A percentile compares a stretch with the other conserved stretches of the same genome.
Evolutionary conservation across 2,888 invertebrate species (phyloP).

Genomic region (Cataglyphis livida): DNA sequence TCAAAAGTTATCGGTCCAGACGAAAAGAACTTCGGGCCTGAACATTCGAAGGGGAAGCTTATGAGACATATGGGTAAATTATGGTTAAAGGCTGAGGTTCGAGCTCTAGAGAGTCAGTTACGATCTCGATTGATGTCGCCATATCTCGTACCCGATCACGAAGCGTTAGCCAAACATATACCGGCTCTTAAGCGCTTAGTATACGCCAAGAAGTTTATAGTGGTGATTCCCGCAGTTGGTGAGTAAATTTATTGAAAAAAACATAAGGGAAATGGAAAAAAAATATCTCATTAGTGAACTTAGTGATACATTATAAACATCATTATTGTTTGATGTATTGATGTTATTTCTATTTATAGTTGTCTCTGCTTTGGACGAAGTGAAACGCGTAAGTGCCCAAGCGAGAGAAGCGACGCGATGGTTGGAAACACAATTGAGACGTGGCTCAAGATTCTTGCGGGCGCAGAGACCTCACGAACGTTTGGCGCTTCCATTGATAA

Average conservation of each 20-base stretch:
- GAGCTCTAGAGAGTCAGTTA: conserved; percentile 92
- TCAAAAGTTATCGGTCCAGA: conserved; percentile 28
- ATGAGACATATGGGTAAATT: conserved; percentile 95
- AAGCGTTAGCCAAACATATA: conserved; percentile 92
- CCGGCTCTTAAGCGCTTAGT: conserved; percentile 93
- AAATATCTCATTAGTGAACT: background rate
- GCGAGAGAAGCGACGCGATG: conserved; percentile 97
- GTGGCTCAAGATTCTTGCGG: conserved; percentile 94
- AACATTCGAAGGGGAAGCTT: conserved; percentile 87
- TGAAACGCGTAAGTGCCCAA: conserved; percentile 93
- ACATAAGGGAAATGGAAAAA: background rate
- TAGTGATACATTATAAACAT: background rate
- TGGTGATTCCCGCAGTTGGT: conserved; percentile 96
- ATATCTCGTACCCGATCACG: conserved; percentile 95
- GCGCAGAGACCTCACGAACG: conserved; percentile 95
- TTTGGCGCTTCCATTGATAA: conserved; percentile 90
- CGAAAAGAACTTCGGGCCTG: conserved; percentile 72
- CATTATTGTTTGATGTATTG: background rate
- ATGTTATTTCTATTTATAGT: conserved; percentile 87
- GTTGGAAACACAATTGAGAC: conserved; percentile 95
- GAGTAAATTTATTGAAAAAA: conserved; percentile 80
- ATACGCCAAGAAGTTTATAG: conserved; percentile 93
- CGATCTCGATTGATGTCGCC: conserved; percentile 90
- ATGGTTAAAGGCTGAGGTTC: conserved; percentile 95
- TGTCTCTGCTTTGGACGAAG: conserved; percentile 94